These are phyloP conservation scores for Lutjanus campechanus DNA, from an alignment of 2,797 vertebrate genomes.

Conservation along the genomic window DNA sequence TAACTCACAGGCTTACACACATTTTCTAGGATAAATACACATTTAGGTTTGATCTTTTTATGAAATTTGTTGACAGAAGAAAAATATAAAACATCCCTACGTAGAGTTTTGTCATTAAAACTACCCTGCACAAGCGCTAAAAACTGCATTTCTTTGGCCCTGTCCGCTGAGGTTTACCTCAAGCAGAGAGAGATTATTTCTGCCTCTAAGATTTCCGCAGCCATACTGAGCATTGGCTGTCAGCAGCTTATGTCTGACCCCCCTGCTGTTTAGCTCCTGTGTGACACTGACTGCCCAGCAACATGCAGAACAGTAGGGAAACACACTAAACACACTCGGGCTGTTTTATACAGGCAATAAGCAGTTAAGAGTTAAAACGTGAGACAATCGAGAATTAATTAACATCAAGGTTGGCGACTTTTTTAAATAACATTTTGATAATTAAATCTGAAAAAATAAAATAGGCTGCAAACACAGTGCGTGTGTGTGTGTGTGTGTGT, in stretches of 20 bases:
- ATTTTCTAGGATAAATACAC: background rate
- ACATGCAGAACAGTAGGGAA: background rate
- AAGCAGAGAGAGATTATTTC: conserved; percentile 29
- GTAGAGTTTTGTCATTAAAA: background rate
- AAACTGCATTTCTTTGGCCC: conserved; percentile 6
- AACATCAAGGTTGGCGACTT: background rate
- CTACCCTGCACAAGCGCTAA: background rate
- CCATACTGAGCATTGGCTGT: background rate
- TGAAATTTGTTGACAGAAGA: background rate
- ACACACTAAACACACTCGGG: conserved; percentile 21
- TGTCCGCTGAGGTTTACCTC: conserved; percentile 9
- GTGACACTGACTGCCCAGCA: conserved; percentile 20
- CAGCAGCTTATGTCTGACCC: conserved; percentile 29
- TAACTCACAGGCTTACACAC: background rate
- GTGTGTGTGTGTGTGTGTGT: conserved; percentile 9
- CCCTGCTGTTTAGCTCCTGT: conserved; percentile 29
- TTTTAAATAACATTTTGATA: conserved; percentile 46
- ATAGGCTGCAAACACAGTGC: conserved; percentile 29
- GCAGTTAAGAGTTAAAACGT: conserved; percentile 26
- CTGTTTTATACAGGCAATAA: conserved; percentile 42
- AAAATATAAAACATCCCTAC: background rate
- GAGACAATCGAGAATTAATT: conserved; percentile 60
- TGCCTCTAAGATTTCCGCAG: conserved; percentile 36
- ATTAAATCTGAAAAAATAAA: background rate
- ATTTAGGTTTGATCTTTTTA: background rate